Conservation (phyloP, 2,113 vertebrate species). For the Paramormyrops kingsleyae region DNA sequence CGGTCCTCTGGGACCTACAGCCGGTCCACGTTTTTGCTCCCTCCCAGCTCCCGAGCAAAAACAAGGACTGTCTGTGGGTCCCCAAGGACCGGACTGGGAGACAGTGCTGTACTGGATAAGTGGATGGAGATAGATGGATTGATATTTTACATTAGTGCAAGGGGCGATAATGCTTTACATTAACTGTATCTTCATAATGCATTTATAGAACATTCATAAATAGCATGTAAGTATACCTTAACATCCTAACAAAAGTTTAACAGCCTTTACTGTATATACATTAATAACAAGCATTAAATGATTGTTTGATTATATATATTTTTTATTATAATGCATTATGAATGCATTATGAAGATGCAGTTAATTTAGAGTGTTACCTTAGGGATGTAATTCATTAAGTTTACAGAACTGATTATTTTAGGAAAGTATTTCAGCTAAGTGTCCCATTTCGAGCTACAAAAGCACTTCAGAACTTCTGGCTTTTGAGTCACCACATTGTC, state of each 20-base stretch:
- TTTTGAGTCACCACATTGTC: neutral
- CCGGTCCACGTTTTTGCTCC: no score
- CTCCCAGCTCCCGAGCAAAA: no score
- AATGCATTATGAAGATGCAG: neutral
- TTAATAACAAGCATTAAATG: neutral
- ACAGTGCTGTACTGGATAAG: neutral
- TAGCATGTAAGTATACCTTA: neutral
- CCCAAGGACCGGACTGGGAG: no score
- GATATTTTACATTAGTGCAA: neutral
- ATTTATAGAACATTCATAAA: neutral
- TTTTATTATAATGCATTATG: neutral
- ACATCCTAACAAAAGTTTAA: neutral
- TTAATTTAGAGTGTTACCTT: neutral
- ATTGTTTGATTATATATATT: neutral
- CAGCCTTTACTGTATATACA: neutral
- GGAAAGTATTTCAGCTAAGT: neutral
- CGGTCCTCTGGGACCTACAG: no score
- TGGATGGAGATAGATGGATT: neutral
- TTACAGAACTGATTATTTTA: neutral
- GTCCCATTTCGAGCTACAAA: neutral
- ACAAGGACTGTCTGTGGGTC: no score
- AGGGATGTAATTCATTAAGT: neutral
- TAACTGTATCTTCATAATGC: neutral
- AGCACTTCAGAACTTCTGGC: neutral
- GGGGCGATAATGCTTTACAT: neutral